Evolutionary conservation across 2,888 invertebrate species (phyloP).

Genomic region (Oligia fasciuncula): DNA sequence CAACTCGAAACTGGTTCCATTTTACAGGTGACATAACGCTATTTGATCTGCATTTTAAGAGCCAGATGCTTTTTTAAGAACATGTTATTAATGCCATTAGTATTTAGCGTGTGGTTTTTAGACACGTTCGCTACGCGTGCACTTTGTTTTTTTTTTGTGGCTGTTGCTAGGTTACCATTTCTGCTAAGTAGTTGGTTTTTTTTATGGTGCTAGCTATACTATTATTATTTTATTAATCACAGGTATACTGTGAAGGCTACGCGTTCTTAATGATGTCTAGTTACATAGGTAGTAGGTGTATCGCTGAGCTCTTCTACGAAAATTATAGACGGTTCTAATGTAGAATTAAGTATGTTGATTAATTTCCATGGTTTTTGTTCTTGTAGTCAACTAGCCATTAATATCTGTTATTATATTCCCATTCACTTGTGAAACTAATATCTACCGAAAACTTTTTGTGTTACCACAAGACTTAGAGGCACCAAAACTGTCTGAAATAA

Average conservation of each 20-base stretch:
- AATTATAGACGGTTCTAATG: conserved; percentile 35
- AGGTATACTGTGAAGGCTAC: conserved; percentile 27
- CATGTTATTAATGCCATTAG: conserved; percentile 25
- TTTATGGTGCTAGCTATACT: not conserved
- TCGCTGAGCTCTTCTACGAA: not conserved
- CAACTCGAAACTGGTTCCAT: conserved; percentile 37
- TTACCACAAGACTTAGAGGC: not conserved
- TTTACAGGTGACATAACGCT: conserved; percentile 46
- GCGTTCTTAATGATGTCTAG: conserved; percentile 12
- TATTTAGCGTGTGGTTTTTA: conserved; percentile 28
- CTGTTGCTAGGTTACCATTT: conserved; percentile 30
- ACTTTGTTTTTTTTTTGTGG: conserved; percentile 31
- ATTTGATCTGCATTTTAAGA: conserved; percentile 38
- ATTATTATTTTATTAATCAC: conserved; percentile 17
- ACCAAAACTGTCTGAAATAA: not conserved
- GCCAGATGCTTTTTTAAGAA: conserved; percentile 24
- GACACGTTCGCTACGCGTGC: conserved; percentile 48
- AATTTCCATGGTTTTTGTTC: conserved; percentile 36
- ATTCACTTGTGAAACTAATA: conserved; percentile 17
- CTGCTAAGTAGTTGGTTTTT: conserved; percentile 10
- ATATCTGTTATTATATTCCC: conserved; percentile 31
- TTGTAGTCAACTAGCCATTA: conserved; percentile 17
- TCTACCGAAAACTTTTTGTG: not conserved
- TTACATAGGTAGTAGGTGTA: not conserved
- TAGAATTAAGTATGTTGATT: conserved; percentile 44